Evolutionary conservation across 1,140 invertebrate species (phyloP).

Genomic region (Bombus superbus): DNA sequence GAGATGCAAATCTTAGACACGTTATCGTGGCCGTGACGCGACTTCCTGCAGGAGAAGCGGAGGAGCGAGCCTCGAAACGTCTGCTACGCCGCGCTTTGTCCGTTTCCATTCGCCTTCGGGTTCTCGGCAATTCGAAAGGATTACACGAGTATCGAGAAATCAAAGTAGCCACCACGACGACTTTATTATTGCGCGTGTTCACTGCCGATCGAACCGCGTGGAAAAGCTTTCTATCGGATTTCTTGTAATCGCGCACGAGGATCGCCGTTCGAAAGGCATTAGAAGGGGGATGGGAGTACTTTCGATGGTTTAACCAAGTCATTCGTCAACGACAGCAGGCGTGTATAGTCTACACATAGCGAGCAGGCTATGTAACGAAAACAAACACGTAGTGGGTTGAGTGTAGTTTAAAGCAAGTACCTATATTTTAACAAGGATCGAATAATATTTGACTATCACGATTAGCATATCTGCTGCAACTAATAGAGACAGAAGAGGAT

Average conservation of each 20-base stretch:
- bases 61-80: neutral
- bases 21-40: slow-evolving; percentile 20
- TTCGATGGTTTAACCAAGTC: neutral
- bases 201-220: neutral
- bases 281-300: neutral
- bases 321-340: too few relatives aligned
- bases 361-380: neutral
- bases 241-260: neutral
- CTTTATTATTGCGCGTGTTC: neutral
- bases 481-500: too few relatives aligned
- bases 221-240: neutral
- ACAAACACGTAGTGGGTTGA: neutral
- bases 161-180: neutral
- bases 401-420: neutral
- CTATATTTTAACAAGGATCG: neutral
- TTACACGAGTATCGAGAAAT: neutral
- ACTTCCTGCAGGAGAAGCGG: neutral
- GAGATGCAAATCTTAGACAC: slow-evolving; percentile 39
- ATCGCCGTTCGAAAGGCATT: neutral
- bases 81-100: neutral
- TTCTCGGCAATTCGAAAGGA: slow-evolving; percentile 1
- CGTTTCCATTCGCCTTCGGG: neutral
- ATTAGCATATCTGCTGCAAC: too few relatives aligned
- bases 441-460: neutral
- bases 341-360: too few relatives aligned